Conservation (phyloP, 2,888 invertebrate species). For the Cryptus armator region DNA sequence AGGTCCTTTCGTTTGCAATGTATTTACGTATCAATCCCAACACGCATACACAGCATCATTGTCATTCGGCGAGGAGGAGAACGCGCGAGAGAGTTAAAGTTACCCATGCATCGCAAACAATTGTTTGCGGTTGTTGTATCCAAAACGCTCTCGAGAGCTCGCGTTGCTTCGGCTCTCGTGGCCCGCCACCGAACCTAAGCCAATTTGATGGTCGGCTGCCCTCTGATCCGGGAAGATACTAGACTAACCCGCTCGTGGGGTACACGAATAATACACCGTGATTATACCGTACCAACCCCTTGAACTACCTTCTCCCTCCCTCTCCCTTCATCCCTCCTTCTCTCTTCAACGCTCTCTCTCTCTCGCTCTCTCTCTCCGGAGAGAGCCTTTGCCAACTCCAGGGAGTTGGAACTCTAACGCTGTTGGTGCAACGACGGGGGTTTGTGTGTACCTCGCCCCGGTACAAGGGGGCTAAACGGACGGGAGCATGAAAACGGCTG, state of each 20-base stretch:
- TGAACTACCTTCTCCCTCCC: conserved; percentile 45
- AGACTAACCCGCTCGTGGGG: conserved; percentile 68
- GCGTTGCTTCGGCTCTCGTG: conserved; percentile 55
- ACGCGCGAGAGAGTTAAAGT: neutral
- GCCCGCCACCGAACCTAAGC: conserved; percentile 79
- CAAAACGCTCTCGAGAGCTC: conserved; percentile 27
- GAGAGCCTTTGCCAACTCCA: conserved; percentile 3
- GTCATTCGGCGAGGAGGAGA: neutral
- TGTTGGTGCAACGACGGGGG: conserved; percentile 48
- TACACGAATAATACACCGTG: conserved; percentile 69
- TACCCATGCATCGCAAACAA: conserved; percentile 53
- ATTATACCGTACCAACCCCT: conserved; percentile 68
- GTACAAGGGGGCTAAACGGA: neutral
- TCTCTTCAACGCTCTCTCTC: neutral
- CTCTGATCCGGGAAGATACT: conserved; percentile 79
- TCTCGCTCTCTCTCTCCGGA: neutral
- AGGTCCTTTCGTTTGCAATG: neutral
- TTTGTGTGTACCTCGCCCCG: conserved; percentile 24
- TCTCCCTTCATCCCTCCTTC: neutral
- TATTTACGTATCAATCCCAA: neutral
- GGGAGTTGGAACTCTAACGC: conserved; percentile 49
- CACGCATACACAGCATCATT: neutral
- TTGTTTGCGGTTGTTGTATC: conserved; percentile 67
- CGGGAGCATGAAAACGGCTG: neutral
- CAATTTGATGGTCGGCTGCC: conserved; percentile 83